Percentiles rank a stretch among this genome's conserved stretches.
Evolutionary conservation across 2,888 invertebrate genomes (phyloP).

Genomic region (Anarsia innoxiella): DNA sequence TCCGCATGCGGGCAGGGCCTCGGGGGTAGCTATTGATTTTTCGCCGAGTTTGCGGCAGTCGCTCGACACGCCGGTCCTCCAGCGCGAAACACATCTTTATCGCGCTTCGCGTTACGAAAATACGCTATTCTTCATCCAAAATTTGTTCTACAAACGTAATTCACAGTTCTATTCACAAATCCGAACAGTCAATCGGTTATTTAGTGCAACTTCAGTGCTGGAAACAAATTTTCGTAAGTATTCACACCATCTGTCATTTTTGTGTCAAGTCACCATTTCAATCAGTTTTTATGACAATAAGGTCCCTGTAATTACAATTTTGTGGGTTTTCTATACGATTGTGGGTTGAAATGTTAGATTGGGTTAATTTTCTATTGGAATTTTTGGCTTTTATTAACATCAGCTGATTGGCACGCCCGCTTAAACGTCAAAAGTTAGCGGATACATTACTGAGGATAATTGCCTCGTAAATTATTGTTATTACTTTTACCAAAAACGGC

Average conservation of each 20-base stretch:
- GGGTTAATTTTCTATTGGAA: slow-evolving; percentile 11
- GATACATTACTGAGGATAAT: neutral
- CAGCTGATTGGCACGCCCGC: slow-evolving; percentile 52
- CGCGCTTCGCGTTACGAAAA: slow-evolving; percentile 59
- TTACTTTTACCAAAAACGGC: neutral
- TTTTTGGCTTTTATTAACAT: slow-evolving; percentile 28
- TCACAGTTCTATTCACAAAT: slow-evolving; percentile 23
- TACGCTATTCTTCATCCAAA: slow-evolving; percentile 39
- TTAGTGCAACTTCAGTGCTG: slow-evolving; percentile 54
- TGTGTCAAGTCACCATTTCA: slow-evolving; percentile 41
- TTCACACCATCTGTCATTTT: slow-evolving; percentile 29
- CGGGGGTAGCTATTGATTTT: slow-evolving; percentile 70
- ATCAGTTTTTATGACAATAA: slow-evolving; percentile 36
- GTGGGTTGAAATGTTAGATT: slow-evolving; percentile 13
- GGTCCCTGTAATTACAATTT: slow-evolving; percentile 24
- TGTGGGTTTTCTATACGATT: slow-evolving; percentile 19
- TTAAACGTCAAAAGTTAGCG: slow-evolving; percentile 34
- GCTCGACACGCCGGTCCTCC: slow-evolving; percentile 60
- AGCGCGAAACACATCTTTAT: slow-evolving; percentile 60
- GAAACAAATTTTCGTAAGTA: slow-evolving; percentile 58
- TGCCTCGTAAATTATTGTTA: no score
- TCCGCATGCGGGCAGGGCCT: slow-evolving; percentile 63
- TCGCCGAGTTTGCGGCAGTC: slow-evolving; percentile 69
- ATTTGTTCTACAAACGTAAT: slow-evolving; percentile 26
- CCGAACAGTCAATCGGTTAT: slow-evolving; percentile 23